Conservation (phyloP, 1,140 invertebrate genomes). For the Mercenaria mercenaria region DNA sequence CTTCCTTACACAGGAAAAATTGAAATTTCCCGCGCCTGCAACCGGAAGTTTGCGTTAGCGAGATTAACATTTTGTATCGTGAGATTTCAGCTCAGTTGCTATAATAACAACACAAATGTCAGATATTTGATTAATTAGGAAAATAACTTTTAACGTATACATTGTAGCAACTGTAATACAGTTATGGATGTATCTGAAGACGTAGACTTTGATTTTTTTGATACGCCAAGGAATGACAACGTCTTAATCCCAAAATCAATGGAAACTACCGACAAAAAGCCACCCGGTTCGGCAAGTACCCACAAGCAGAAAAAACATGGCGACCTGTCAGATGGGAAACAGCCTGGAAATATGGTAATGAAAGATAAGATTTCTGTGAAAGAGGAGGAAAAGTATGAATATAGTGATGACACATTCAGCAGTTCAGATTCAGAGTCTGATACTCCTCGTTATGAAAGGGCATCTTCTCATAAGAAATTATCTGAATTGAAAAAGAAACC, state of each 20-base stretch:
- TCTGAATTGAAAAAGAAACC: background rate
- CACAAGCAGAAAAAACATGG: slow-evolving; percentile 45
- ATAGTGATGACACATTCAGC: background rate
- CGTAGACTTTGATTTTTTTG: slow-evolving; percentile 81
- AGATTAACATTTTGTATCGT: slow-evolving; percentile 53
- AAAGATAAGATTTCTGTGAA: background rate
- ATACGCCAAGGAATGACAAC: slow-evolving; percentile 71
- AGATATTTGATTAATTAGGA: background rate
- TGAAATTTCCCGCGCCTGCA: slow-evolving; percentile 60
- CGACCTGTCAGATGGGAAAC: slow-evolving; percentile 32
- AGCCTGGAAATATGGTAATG: background rate
- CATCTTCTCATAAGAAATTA: background rate
- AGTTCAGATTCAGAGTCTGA: slow-evolving; percentile 64
- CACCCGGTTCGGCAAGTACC: slow-evolving; percentile 14
- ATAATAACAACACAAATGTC: slow-evolving; percentile 73
- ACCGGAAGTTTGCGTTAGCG: background rate
- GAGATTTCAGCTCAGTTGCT: slow-evolving; percentile 77
- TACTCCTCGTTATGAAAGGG: slow-evolving; percentile 36
- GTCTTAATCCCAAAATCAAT: slow-evolving; percentile 30
- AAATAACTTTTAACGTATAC: background rate
- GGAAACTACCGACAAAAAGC: slow-evolving; percentile 46
- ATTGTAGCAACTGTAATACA: background rate
- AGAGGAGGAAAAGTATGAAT: background rate
- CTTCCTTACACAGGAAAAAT: no score
- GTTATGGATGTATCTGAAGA: slow-evolving; percentile 31